Percentiles rank a stretch among this genome's conserved stretches.
These are phyloP conservation scores for Tenrec ecaudatus DNA, from an alignment of 2,113 vertebrate genomes.

Conservation along the genomic window DNA sequence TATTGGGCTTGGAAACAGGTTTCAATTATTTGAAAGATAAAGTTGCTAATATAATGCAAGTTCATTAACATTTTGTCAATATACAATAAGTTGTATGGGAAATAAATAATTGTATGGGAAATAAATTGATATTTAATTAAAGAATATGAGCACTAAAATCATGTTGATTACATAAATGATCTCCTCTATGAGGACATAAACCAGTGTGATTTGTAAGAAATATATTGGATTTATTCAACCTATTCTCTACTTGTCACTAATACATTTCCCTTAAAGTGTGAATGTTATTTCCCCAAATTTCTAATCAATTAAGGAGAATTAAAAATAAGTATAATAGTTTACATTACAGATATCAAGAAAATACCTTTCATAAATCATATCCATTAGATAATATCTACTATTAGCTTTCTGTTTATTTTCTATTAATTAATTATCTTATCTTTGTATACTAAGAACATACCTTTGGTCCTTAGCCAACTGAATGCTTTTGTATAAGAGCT, in stretches of 20 bases:
- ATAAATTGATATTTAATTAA: neutral
- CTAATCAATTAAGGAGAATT: conserved; percentile 4
- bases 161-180: neutral
- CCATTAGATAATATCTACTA: neutral
- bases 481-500: neutral
- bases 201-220: neutral
- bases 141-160: neutral
- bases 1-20: neutral
- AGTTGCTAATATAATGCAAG: neutral
- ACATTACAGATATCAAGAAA: neutral
- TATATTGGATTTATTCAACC: neutral
- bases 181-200: neutral
- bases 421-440: neutral
- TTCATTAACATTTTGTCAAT: neutral
- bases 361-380: neutral
- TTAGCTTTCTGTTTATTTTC: neutral
- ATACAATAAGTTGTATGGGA: neutral
- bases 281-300: neutral
- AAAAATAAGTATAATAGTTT: neutral
- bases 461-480: neutral
- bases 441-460: no score
- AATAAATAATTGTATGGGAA: neutral
- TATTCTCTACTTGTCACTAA: neutral
- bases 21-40: neutral
- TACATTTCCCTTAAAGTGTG: neutral